phyloP scores from a whole-genome alignment of 2,888 invertebrate species.

The Hydriomena furcata region DNA sequence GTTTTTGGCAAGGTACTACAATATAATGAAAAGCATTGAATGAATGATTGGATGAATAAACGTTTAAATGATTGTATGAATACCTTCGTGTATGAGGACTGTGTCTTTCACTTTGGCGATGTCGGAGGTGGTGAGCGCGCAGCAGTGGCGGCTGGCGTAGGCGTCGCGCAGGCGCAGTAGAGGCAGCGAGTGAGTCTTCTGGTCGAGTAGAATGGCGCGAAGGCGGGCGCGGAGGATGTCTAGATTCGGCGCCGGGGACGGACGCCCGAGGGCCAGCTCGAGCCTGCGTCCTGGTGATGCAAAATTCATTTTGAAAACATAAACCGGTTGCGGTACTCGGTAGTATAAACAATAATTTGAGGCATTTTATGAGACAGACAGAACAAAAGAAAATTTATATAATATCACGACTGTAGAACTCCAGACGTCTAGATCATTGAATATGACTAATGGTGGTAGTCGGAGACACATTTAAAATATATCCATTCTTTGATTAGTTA shows the following conservation, averaged over 20 bases:
- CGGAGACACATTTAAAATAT: no score
- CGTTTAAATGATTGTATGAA: background rate
- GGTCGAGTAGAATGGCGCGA: constrained; percentile 89
- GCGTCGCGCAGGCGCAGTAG: constrained; percentile 92
- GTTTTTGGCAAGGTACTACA: no score
- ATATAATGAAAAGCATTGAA: background rate
- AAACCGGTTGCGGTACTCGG: no score
- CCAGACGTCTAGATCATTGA: no score
- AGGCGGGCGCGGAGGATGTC: constrained; percentile 87
- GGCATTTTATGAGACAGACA: no score
- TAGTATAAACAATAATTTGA: no score
- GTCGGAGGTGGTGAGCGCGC: constrained; percentile 88
- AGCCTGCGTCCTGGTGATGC: constrained; percentile 85
- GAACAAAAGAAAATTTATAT: no score
- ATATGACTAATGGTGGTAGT: no score
- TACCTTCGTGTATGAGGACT: constrained; percentile 71
- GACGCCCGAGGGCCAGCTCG: constrained; percentile 87
- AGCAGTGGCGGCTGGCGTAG: constrained; percentile 91
- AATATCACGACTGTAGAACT: no score
- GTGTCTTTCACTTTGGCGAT: constrained; percentile 90
- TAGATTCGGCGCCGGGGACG: constrained; percentile 85
- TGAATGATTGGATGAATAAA: no score
- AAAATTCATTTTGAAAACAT: no score
- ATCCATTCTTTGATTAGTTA: no score
- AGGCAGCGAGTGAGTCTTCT: constrained; percentile 88